Evolutionary conservation across 2,888 invertebrate genomes (phyloP).

Genomic region (Tuberolachnus salignus): DNA sequence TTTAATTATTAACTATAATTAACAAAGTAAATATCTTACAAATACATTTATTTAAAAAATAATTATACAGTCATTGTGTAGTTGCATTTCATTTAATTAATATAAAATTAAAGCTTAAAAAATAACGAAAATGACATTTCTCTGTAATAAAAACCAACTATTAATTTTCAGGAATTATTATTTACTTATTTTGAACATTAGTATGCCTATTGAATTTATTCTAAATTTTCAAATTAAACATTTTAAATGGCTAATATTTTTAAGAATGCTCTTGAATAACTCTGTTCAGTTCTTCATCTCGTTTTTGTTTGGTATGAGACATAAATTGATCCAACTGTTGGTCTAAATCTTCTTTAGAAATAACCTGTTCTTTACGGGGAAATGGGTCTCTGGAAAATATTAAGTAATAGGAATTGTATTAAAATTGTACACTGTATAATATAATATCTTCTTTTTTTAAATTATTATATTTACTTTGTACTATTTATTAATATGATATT

Average conservation of each 20-base stretch:
- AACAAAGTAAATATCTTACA: too few species aligned
- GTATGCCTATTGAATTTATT: background rate
- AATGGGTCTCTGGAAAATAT: slow-evolving; percentile 30
- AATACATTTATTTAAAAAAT: too few species aligned
- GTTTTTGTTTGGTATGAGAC: slow-evolving; percentile 52
- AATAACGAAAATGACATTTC: background rate
- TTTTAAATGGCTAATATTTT: background rate
- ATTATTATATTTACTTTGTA: too few species aligned
- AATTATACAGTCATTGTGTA: background rate
- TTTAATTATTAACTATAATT: too few species aligned
- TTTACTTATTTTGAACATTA: background rate
- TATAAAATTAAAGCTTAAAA: background rate
- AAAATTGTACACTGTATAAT: background rate
- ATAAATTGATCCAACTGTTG: slow-evolving; percentile 51
- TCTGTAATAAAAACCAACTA: background rate
- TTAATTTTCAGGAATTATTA: background rate
- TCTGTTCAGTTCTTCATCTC: slow-evolving; percentile 52
- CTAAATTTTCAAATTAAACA: background rate
- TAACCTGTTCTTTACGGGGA: slow-evolving; percentile 28
- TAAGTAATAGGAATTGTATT: too few species aligned
- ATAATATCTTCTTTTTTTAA: too few species aligned
- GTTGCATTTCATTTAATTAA: background rate
- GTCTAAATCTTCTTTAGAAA: slow-evolving; percentile 54
- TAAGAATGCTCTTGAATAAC: slow-evolving; percentile 50
- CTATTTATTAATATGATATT: too few species aligned